Percentiles rank a stretch among this genome's conserved stretches.
These are phyloP conservation scores for Mormoops blainvillei DNA, from an alignment of 2,113 vertebrate genomes.

Conservation along the genomic window DNA sequence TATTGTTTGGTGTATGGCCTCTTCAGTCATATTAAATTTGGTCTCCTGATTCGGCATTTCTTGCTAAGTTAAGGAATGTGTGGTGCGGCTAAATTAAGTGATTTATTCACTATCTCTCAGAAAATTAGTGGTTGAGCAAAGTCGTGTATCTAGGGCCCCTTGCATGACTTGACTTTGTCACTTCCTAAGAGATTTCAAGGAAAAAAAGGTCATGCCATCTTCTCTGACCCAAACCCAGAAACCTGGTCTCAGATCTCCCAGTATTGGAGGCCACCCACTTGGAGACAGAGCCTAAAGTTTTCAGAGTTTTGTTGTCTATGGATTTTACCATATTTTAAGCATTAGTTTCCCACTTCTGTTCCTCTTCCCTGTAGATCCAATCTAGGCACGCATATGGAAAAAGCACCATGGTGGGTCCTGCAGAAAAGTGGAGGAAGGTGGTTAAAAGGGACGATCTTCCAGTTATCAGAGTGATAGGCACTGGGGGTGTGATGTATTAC, in stretches of 20 bases:
- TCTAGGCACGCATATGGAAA: background rate
- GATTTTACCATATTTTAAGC: background rate
- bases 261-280: background rate
- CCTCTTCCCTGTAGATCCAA: background rate
- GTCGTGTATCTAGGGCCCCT: background rate
- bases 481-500: no score
- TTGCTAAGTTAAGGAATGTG: background rate
- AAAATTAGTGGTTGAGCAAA: background rate
- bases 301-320: background rate
- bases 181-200: background rate
- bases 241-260: background rate
- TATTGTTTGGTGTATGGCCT: background rate
- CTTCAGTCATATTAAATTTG: background rate
- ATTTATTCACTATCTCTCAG: background rate
- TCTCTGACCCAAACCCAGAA: background rate
- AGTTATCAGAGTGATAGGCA: background rate
- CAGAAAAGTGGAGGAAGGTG: background rate
- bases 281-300: background rate
- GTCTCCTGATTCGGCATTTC: background rate
- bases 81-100: background rate
- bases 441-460: background rate
- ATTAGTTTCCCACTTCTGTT: background rate
- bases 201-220: background rate
- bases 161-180: background rate
- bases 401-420: background rate